These are phyloP conservation scores for Drepanosiphum platanoidis DNA, from an alignment of 2,888 invertebrate species.

Conservation along the genomic window DNA sequence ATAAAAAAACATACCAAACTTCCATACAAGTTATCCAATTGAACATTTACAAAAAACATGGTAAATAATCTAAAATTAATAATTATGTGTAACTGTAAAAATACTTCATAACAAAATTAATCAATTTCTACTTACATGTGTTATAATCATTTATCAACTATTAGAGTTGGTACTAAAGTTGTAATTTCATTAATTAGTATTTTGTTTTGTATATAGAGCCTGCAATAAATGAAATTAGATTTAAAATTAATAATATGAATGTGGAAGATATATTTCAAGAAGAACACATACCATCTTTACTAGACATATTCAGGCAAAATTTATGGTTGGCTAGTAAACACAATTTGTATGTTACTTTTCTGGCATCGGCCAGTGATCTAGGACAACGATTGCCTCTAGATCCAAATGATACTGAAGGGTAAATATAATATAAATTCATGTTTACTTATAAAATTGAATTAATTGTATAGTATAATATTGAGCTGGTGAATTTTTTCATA, in stretches of 20 bases:
- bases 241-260: constrained; percentile 90
- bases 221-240: constrained; percentile 76
- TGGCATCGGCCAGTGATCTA: constrained; percentile 85
- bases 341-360: constrained; percentile 83
- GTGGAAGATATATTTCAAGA: constrained; percentile 86
- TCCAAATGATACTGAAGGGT: constrained; percentile 90
- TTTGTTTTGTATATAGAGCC: constrained; percentile 35
- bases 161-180: background rate
- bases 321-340: constrained; percentile 81
- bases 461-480: too few species aligned
- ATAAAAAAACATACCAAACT: constrained; percentile 52
- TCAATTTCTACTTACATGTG: background rate
- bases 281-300: constrained; percentile 77
- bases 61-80: constrained; percentile 21
- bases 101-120: constrained; percentile 22
- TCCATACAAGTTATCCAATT: constrained; percentile 36
- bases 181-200: background rate
- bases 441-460: background rate
- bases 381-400: constrained; percentile 84
- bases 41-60: constrained; percentile 31
- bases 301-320: constrained; percentile 79
- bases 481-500: too few species aligned
- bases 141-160: background rate
- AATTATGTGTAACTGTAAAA: too few species aligned
- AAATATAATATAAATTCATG: constrained; percentile 64